Base-by-base conservation (phyloP, 2,113 vertebrate species). In the Apistogramma diplotaenia region DNA sequence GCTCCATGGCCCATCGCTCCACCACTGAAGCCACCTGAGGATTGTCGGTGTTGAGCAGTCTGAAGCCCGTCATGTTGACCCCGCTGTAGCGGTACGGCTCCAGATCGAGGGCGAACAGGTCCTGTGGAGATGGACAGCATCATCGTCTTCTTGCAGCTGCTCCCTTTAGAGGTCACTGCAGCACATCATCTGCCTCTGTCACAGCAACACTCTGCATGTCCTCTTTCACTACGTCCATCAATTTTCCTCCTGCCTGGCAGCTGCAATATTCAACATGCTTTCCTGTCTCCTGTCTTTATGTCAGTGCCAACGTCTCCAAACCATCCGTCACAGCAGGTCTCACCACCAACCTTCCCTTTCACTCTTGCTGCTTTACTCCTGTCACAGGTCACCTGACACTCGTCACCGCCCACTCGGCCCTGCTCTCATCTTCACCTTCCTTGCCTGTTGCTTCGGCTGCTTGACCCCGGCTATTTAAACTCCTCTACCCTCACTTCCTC, bases 1-100 rank as follows among this genome's bases (percentile, higher is more conserved):
- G 94, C 82, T 99, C 98, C 98, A 97, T 97, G 18, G 97, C 96
- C 98, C 98, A 99, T 89, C 95, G 96, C 85, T 98, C 97, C 84
- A 98, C 94, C 89, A 99, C 95, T 0, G 97, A 95, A 0, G 97
- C 95, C 83, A 99, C 97, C 0, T 95, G 95, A 0, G 96, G 95
- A 79, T 93, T 96, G 76, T 98, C 98, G 0, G 97, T 92, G 79
- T 98, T 98, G 19, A 99, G 96, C 60, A 99, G 94, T 19, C 98
- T 96, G 79, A 99, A 99, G 0, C 98, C 98, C 0, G 98, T 99
- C 97, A 99, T 98, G 84, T 99, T 99, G 59, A 99, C 98, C 3
- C 98, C 98, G 0, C 98, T 99, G 94, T 99, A 99, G 84, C 97
- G 96, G 78, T 99, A 99, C 23, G 97, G 96, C 90, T 99, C 98